Evolutionary conservation across 2,888 invertebrate species (phyloP).

Genomic region (Agriopis marginaria): DNA sequence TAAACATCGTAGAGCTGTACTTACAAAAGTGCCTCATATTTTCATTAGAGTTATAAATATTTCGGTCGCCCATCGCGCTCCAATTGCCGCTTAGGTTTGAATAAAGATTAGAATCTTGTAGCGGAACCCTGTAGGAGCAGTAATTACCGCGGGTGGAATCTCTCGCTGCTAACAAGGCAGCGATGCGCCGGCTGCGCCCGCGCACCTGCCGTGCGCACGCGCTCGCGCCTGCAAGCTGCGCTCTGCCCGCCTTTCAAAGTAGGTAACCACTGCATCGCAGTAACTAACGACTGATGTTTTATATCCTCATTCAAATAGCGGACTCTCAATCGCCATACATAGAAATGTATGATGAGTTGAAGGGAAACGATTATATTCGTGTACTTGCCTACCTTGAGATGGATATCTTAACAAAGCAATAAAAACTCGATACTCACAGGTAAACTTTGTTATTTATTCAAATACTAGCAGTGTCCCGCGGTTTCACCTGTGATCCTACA

Average conservation of each 20-base stretch:
- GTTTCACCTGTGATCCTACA: no score
- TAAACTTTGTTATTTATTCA: no score
- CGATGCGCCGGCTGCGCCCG: slow-evolving; percentile 73
- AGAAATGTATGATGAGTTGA: no score
- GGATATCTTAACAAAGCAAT: no score
- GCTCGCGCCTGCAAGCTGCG: slow-evolving; percentile 52
- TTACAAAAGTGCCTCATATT: neutral
- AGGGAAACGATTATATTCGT: no score
- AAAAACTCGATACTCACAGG: no score
- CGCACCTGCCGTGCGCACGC: slow-evolving; percentile 72
- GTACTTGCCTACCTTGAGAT: no score
- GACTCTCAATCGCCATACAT: no score
- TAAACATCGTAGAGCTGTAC: neutral
- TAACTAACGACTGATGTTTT: slow-evolving; percentile 13
- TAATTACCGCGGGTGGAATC: slow-evolving; percentile 74
- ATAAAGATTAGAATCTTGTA: slow-evolving; percentile 47
- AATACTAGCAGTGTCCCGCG: no score
- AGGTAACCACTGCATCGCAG: slow-evolving; percentile 40
- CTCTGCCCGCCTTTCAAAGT: slow-evolving; percentile 47
- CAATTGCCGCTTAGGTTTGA: slow-evolving; percentile 18
- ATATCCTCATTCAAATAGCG: no score
- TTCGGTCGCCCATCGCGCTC: slow-evolving; percentile 7
- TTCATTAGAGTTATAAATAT: slow-evolving; percentile 10
- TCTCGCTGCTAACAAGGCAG: slow-evolving; percentile 54
- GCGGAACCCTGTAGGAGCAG: slow-evolving; percentile 63